phyloP scores from a whole-genome alignment of 2,888 invertebrate genomes.

The Proisotoma minuta region DNA sequence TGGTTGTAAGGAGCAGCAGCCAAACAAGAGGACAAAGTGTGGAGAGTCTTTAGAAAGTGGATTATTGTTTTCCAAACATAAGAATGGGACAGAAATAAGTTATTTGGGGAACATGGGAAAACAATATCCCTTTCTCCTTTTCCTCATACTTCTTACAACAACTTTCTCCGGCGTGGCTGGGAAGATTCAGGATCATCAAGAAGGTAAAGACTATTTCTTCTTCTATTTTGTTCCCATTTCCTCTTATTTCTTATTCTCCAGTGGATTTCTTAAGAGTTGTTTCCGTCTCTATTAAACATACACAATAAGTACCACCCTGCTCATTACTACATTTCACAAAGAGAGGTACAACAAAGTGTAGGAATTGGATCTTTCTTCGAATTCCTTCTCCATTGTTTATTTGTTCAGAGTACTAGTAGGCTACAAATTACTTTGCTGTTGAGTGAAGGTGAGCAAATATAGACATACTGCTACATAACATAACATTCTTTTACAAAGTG shows the following conservation, averaged over 20 bases:
- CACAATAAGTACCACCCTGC: not conserved
- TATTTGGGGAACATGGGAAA: not conserved
- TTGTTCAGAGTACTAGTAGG: not conserved
- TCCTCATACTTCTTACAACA: not conserved
- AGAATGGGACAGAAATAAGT: not conserved
- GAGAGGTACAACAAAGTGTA: too few species aligned
- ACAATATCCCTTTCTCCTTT: conserved; percentile 1
- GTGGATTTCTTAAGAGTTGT: conserved; percentile 4
- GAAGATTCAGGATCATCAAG: conserved; percentile 43
- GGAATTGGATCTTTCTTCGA: not conserved
- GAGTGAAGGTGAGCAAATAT: too few species aligned
- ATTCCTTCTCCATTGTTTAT: not conserved
- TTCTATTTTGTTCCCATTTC: not conserved
- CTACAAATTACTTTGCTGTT: not conserved
- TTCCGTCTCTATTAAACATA: not conserved
- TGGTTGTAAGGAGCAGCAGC: not conserved
- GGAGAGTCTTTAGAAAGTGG: not conserved
- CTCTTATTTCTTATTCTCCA: conserved; percentile 12
- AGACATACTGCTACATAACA: too few species aligned
- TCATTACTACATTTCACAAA: too few species aligned
- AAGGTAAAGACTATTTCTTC: conserved; percentile 31
- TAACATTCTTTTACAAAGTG: too few species aligned
- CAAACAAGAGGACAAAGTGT: conserved; percentile 6
- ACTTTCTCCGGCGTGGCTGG: conserved; percentile 27
- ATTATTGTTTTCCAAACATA: conserved; percentile 4